phyloP scores from a whole-genome alignment of 2,113 vertebrate species.

The Amblyornis subalaris region DNA sequence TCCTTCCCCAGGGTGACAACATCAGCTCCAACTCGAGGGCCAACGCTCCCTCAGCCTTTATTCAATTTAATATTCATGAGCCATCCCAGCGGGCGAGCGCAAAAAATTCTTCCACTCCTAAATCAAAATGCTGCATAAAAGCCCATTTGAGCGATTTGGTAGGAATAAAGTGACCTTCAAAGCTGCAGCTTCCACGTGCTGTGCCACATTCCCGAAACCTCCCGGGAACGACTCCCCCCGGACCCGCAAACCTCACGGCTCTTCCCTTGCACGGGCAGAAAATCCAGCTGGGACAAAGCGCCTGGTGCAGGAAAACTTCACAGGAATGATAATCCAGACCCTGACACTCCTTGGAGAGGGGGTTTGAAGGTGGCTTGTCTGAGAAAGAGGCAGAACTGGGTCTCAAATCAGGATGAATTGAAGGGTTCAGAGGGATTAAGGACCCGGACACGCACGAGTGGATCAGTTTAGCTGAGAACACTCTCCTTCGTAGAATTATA shows the following conservation, averaged over 20 bases:
- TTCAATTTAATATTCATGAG: constrained; percentile 60
- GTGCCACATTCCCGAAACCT: not conserved
- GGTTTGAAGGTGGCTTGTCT: not conserved
- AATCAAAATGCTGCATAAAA: constrained; percentile 53
- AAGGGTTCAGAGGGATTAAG: not conserved
- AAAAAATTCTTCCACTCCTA: constrained; percentile 52
- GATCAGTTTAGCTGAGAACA: not conserved
- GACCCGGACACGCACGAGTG: not conserved
- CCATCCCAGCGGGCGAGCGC: constrained; percentile 39
- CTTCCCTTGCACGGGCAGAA: not conserved
- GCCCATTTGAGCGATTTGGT: constrained; percentile 40
- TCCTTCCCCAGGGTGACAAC: not conserved
- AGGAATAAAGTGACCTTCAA: constrained; percentile 50
- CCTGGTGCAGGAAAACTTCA: not conserved
- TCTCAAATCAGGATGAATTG: not conserved
- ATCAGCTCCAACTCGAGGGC: not conserved
- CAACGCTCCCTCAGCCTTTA: not conserved
- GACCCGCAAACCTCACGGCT: not conserved
- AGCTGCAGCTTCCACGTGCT: not conserved
- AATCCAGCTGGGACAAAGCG: not conserved
- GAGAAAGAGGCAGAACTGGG: not conserved
- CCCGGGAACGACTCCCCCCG: not conserved
- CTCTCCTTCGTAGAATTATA: accelerated
- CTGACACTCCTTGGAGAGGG: not conserved
- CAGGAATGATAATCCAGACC: not conserved